These are phyloP conservation scores for Trachelus stipa DNA, from an alignment of 2,888 invertebrate genomes.

Conservation along the genomic window DNA sequence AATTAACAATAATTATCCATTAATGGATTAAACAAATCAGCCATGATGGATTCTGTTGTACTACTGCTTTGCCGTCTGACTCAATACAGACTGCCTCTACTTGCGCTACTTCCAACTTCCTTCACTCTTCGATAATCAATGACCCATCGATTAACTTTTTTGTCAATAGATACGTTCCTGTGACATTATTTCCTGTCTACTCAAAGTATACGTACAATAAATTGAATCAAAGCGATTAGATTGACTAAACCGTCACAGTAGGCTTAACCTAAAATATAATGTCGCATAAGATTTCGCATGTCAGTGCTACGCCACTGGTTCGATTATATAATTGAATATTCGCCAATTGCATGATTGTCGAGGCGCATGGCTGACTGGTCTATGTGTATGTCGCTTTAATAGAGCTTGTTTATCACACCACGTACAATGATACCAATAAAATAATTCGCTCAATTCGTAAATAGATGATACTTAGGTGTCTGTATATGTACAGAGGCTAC, in stretches of 20 bases:
- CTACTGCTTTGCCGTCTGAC: background rate
- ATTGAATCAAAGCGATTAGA: background rate
- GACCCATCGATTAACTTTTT: background rate
- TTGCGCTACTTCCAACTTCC: background rate
- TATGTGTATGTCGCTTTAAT: constrained; percentile 29
- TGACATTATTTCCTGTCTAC: background rate
- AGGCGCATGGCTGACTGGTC: constrained; percentile 58
- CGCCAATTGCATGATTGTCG: constrained; percentile 63
- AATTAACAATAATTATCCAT: background rate
- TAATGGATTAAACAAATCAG: background rate
- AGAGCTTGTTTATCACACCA: constrained; percentile 44
- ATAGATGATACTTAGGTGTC: background rate
- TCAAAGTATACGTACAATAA: background rate
- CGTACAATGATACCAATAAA: constrained; percentile 40
- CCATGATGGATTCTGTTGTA: background rate
- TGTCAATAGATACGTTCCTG: background rate
- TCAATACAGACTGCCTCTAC: background rate
- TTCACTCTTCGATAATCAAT: background rate
- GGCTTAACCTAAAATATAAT: background rate
- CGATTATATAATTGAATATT: constrained; percentile 65
- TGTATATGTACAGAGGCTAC: background rate
- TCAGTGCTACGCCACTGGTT: constrained; percentile 42
- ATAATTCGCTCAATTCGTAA: constrained; percentile 38
- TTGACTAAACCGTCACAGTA: background rate
- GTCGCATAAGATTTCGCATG: background rate